phyloP scores from a whole-genome alignment of 2,888 invertebrate genomes.

The Campoplex nolae region DNA sequence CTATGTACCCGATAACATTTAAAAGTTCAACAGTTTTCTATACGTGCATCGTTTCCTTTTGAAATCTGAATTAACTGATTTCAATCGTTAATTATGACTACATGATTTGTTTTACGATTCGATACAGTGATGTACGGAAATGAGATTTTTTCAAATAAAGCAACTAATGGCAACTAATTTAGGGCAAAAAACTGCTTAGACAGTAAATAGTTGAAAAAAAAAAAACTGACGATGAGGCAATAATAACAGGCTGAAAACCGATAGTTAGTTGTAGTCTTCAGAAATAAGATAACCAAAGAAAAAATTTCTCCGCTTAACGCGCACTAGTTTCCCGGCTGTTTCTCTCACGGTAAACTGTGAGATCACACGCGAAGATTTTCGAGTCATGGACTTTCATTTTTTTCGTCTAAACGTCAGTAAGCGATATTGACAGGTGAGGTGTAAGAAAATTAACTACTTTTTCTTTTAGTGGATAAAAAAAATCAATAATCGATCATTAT shows the following conservation, averaged over 20 bases:
- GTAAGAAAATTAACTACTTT: not conserved
- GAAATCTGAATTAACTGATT: not conserved
- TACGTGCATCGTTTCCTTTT: not conserved
- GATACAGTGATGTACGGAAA: not conserved
- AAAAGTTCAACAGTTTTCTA: too few species aligned
- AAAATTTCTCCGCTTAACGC: conserved; percentile 80
- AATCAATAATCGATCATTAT: not conserved
- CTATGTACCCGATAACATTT: too few species aligned
- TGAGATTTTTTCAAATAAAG: not conserved
- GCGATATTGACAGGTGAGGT: not conserved
- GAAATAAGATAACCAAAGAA: conserved; percentile 53
- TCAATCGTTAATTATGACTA: too few species aligned
- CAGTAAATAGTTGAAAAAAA: conserved; percentile 28
- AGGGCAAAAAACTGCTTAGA: not conserved
- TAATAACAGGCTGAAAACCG: conserved; percentile 38
- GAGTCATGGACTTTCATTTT: conserved; percentile 73
- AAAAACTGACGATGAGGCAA: conserved; percentile 43
- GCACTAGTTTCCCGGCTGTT: conserved; percentile 72
- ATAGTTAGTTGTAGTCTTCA: conserved; percentile 40
- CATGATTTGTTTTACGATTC: not conserved
- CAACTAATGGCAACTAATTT: conserved; percentile 6
- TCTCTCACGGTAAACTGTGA: conserved; percentile 69
- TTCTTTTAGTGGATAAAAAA: not conserved
- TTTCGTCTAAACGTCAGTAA: not conserved
- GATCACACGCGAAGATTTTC: conserved; percentile 68